Conservation (phyloP, 1,140 invertebrate genomes). For the Hermetia illucens region DNA sequence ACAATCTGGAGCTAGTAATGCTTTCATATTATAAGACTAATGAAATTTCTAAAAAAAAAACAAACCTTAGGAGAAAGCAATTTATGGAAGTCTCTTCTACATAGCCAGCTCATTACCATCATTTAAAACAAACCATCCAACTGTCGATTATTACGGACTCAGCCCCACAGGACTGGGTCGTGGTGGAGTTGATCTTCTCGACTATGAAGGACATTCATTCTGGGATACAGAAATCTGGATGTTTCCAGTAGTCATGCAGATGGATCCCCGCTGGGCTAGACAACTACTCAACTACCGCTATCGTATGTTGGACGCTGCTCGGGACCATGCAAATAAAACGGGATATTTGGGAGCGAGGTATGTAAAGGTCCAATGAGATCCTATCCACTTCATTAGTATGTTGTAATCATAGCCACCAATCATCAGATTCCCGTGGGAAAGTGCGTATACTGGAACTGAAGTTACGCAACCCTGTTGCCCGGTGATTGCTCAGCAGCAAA, state of each 20-base stretch:
- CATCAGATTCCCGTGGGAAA: conserved; percentile 40
- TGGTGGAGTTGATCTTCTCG: conserved; percentile 26
- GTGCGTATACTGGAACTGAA: conserved; percentile 38
- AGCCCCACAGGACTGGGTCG: conserved; percentile 40
- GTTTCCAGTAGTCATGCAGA: conserved; percentile 18
- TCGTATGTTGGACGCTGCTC: conserved; percentile 13
- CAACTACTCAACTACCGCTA: conserved; percentile 18
- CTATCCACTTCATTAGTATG: background rate
- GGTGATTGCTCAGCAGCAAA: conserved; percentile 36
- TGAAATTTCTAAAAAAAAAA: background rate
- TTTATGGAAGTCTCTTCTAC: conserved; percentile 40
- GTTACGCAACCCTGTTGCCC: conserved; percentile 40
- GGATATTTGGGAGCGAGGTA: conserved; percentile 21
- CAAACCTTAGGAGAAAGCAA: conserved; percentile 19
- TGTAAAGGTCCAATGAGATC: background rate
- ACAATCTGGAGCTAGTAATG: conserved; percentile 33
- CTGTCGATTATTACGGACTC: conserved; percentile 34
- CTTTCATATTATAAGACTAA: background rate
- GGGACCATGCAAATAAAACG: conserved; percentile 16
- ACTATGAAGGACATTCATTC: conserved; percentile 28
- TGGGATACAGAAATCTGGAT: conserved; percentile 31
- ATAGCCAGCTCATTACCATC: conserved; percentile 37
- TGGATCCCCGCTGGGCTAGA: conserved; percentile 15
- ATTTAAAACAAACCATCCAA: conserved; percentile 26
- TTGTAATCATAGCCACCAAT: too few relatives aligned